Evolutionary conservation across 2,888 invertebrate genomes (phyloP), one percentile per base, ranked within the genome.

Genomic region (Tolmerus cingulatus): DNA sequence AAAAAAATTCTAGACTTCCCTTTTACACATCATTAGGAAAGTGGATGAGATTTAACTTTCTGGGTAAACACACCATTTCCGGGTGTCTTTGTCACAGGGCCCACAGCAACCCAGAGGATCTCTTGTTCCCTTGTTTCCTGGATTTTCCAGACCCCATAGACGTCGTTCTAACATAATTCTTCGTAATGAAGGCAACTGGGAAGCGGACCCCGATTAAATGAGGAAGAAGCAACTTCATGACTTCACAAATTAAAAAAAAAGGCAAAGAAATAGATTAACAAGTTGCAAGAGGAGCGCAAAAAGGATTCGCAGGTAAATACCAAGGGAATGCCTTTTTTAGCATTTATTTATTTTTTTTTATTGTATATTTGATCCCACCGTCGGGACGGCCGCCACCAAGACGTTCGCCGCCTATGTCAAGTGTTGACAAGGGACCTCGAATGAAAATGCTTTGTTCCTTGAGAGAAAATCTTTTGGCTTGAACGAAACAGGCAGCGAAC

Each of bases 21-120:
- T 66, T 66, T 66, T 66, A 66, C 66, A 66, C 66, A 66, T 66
- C 66, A 66, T 66, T 66, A 66, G 66, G 27, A 66, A 66, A 66
- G 3, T 66, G 66, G 66, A 27, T 66, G 66, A 66, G 66, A 66
- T 23, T 66, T 66, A 66, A 66, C 66, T 66, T 66, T 87, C 74
- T 66, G 82, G 74, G 79, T 87, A 87, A 87, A 87, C 87, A 87
- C 87, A 43, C 87, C 81, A 82, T 87, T 87, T 82, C 87, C 87
- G 87, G 55, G 40, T 46, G 23, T 78, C 55, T 37, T 30, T 78
- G 86, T 37, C 86, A 55, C 27, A 66, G 8, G 27, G 66, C 27
- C 46, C 78, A 74, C 16, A 40, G 77, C 51, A 37, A 77, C 8
- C 34, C 19, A 30, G 30, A 77, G 40, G 8, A 40, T 77, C 40